Evolutionary conservation across 2,888 invertebrate species (phyloP), one percentile per base, ranked within the genome.

Genomic region (Bellardia bayeri): DNA sequence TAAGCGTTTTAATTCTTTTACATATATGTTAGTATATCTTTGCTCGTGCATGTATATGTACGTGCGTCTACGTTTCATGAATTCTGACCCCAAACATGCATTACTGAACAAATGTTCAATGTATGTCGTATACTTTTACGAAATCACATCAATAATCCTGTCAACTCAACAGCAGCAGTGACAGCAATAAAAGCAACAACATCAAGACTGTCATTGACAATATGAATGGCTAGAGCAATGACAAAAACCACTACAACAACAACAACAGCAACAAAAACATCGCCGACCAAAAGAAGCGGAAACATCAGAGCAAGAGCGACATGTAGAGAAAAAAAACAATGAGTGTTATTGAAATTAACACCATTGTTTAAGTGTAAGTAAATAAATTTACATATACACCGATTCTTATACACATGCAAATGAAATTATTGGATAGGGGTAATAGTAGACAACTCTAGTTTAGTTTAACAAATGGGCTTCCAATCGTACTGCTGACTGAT

Each of bases 101-200:
- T 66, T 42, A 58, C 74, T 58, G 54, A 75, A 68, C 45, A 58
- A 58, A 66, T 58, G 74, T 66, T 75, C 74, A 66, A 68, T 56
- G 78, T 51, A 13, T 5, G 42, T 64, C 51, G 33, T 68, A 45
- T 33, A 56, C 64, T 74, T 68, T 75, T 40, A 51, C 82, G 61
- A 82, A 63, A 61, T 40, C 49, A 37, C 75, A 82, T 82, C 75
- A 82, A 82, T 82, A 82, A 82, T 75, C 66, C 49, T 82, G 82
- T 75, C 75, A 75, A 82, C 82, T 82, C 75, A 75, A 75, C 68
- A 68, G 37, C 68, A 61, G 68, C 37, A 40, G 68, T 63, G 58
- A 42, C 63, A 80, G 11, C 42, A 80, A 68, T 64, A 69, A 61
- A 45, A 61, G 33, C 30, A 80, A 80, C 58, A 61, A 80, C 11